Percentiles rank a stretch among this genome's conserved stretches.
These are phyloP conservation scores for Alectoris magna DNA, from an alignment of 2,797 vertebrate species.

Conservation along the genomic window DNA sequence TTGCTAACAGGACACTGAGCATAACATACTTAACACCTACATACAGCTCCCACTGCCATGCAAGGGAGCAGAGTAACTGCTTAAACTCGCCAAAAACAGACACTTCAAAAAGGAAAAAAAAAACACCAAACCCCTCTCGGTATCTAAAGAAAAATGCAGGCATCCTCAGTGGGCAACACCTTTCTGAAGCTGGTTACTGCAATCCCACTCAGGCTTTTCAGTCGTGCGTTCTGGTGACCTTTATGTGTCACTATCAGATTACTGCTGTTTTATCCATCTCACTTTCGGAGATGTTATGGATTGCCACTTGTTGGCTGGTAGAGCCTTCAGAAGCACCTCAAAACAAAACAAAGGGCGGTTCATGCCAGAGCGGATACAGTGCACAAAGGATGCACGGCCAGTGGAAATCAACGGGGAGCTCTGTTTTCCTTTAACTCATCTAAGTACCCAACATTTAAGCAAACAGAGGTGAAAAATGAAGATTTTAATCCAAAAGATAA, in stretches of 20 bases:
- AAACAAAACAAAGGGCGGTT: constrained; percentile 22
- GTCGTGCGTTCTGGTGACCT: constrained; percentile 4
- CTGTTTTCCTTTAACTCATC: constrained; percentile 13
- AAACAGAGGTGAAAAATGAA: constrained; percentile 22
- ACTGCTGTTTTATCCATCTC: constrained; percentile 46
- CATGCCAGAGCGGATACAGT: neutral
- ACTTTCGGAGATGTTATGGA: constrained; percentile 32
- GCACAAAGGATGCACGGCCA: constrained; percentile 15
- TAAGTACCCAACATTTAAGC: constrained; percentile 5
- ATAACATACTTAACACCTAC: constrained; percentile 26
- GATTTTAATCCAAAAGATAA: constrained; percentile 30
- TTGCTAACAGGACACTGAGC: neutral
- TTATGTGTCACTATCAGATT: constrained; percentile 22
- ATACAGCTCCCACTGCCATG: neutral
- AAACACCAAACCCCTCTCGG: neutral
- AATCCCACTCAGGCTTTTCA: neutral
- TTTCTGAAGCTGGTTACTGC: neutral
- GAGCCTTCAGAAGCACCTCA: constrained; percentile 52
- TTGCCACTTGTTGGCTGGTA: constrained; percentile 1
- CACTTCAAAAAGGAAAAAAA: neutral
- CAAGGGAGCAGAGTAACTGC: neutral
- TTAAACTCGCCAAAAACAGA: constrained; percentile 14
- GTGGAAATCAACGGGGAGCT: constrained; percentile 27
- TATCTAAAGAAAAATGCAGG: neutral
- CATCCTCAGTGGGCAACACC: neutral